Evolutionary conservation across 2,113 vertebrate genomes (phyloP).

Genomic region (Halcyon malimbica): DNA sequence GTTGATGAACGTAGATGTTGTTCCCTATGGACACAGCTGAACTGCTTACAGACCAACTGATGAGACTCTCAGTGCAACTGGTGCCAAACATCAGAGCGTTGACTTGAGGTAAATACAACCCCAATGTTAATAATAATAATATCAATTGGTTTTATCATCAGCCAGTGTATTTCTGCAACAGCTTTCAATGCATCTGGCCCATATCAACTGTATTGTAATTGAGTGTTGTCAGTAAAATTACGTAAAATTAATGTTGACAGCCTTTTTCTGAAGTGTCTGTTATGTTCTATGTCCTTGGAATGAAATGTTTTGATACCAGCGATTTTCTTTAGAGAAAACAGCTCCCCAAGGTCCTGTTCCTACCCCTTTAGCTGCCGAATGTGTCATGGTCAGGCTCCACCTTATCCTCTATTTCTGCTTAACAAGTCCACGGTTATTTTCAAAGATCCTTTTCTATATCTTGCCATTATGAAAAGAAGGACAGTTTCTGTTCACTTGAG

Average conservation of each 20-base stretch:
- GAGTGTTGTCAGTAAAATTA: slow-evolving; percentile 18
- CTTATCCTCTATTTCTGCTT: neutral
- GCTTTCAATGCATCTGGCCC: neutral
- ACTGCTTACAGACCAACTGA: neutral
- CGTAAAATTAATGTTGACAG: slow-evolving; percentile 32
- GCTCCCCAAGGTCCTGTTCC: neutral
- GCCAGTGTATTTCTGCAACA: neutral
- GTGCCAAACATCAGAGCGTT: neutral
- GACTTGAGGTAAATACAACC: neutral
- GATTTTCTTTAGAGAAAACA: slow-evolving; percentile 14
- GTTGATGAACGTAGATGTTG: neutral
- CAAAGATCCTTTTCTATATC: neutral
- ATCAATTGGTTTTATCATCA: neutral
- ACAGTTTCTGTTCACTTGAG: neutral
- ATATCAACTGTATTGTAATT: neutral
- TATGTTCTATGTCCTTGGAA: neutral
- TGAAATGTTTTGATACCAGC: neutral
- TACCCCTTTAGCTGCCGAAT: neutral
- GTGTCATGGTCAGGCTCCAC: neutral
- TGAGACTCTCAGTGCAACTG: fast-evolving
- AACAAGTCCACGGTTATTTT: neutral
- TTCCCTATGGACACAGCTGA: neutral
- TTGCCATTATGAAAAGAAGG: neutral
- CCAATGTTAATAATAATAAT: neutral
- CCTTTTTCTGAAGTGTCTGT: neutral